Base-by-base conservation (phyloP, 2,113 vertebrate genomes). In the Bambusicola thoracicus region DNA sequence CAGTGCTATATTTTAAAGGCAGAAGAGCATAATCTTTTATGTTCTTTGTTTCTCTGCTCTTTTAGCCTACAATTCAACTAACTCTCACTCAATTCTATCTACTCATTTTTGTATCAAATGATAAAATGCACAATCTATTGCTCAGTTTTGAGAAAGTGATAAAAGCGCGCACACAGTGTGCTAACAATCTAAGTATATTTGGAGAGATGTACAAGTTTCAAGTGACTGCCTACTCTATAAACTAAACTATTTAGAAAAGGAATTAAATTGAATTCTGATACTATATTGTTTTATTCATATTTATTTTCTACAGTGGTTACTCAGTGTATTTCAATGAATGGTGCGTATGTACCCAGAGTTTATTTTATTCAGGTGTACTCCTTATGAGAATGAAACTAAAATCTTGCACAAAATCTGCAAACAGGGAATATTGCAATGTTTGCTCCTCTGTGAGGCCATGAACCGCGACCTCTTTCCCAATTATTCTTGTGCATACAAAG, bases 1-100 rank as follows among this genome's bases (percentile, higher is more conserved):
- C 94, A 96, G 91, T 61, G 77, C 51, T 96, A 82, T 94, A 92
- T 96, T 96, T 97, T 96, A 90, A 96, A 96, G 78, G 24, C 53
- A 95, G 55, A 89, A 90, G 65, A 93, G 53, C 81, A 72, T 78
- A 81, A 94, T 93, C 49, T 95, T 97, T 95, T 85, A 76, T 95
- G 90, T 91, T 22, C 62, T 96, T 13, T 10, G 46, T 76, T 89
- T 63, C 61, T 96, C 46, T 83, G 59, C 49, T 92, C 32, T 77
- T 92, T 77, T 86, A 94, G 43, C 40, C 74, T 85, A 77, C 90
- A 93, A 95, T 85, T 92, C 58, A 76, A 34, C 62, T 81, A 91
- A 81, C 46, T 80, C 72, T 93, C 38, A 19, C n/a, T 85, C 76
- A 53, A 43, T 82, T 90, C 43, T 70, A 14, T 29, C 61, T 65